Evolutionary conservation across 2,888 invertebrate species (phyloP).

Genomic region (Brachylomia viminalis): DNA sequence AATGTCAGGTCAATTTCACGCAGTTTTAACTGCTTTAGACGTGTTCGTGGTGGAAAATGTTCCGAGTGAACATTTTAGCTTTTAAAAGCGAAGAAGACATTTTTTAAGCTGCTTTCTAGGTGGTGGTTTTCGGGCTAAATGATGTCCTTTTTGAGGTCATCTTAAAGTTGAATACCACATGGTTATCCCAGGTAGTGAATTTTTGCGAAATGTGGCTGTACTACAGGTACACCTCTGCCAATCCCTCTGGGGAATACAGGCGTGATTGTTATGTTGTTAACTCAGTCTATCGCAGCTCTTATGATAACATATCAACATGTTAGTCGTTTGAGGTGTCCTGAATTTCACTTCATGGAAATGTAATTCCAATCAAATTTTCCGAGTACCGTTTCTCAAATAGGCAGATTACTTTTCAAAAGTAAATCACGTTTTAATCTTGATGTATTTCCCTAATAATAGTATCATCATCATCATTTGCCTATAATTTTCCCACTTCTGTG

Average conservation of each 20-base stretch:
- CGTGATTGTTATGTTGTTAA: neutral
- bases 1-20: conserved; percentile 62
- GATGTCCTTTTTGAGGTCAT: neutral
- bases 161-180: neutral
- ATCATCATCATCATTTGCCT: too few species aligned
- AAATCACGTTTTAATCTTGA: neutral
- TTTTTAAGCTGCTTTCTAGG: neutral
- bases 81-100: neutral
- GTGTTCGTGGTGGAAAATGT: conserved; percentile 18
- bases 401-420: neutral
- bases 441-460: too few species aligned
- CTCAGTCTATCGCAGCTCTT: neutral
- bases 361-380: neutral
- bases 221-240: neutral
- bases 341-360: neutral
- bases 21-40: conserved; percentile 52
- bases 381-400: neutral
- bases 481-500: too few species aligned
- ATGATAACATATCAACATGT: neutral
- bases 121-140: neutral
- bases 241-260: neutral
- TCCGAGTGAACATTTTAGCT: conserved; percentile 18
- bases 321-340: neutral
- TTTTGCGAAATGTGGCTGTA: neutral
- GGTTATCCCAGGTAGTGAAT: neutral